phyloP scores from a whole-genome alignment of 2,113 vertebrate species.

The Haliaeetus leucogaster region DNA sequence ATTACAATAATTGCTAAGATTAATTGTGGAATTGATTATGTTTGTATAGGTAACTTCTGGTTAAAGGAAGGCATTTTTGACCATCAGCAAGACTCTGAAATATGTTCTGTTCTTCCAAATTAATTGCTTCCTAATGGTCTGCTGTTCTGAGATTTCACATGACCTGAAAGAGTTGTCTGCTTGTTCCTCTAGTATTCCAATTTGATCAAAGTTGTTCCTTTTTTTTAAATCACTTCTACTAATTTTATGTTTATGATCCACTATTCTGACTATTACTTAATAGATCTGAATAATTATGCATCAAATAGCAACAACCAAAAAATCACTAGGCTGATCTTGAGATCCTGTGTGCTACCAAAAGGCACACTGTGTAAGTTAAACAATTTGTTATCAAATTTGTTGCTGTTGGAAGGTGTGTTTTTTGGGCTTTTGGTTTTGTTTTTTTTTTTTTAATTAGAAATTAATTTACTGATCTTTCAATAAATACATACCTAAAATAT shows the following conservation, averaged over 20 bases:
- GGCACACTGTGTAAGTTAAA: background rate
- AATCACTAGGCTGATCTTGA: background rate
- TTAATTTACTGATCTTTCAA: background rate
- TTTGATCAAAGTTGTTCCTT: background rate
- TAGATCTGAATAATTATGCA: background rate
- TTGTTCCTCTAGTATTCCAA: background rate
- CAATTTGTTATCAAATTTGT: background rate
- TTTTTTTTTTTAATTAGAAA: background rate
- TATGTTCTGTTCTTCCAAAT: background rate
- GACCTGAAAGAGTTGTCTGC: background rate
- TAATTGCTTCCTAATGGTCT: background rate
- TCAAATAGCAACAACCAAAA: background rate
- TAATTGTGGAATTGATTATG: background rate
- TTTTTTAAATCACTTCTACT: background rate
- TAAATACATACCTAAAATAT: background rate
- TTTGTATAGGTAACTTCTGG: background rate
- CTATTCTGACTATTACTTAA: background rate
- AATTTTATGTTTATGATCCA: background rate
- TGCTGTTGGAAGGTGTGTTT: background rate
- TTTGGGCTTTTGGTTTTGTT: background rate
- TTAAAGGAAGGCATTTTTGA: background rate
- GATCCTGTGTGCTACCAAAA: background rate
- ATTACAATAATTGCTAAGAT: background rate
- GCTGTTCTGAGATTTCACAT: background rate
- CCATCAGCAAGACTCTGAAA: background rate